Base-by-base conservation (phyloP, 2,113 vertebrate species). In the Saccopteryx bilineata region DNA sequence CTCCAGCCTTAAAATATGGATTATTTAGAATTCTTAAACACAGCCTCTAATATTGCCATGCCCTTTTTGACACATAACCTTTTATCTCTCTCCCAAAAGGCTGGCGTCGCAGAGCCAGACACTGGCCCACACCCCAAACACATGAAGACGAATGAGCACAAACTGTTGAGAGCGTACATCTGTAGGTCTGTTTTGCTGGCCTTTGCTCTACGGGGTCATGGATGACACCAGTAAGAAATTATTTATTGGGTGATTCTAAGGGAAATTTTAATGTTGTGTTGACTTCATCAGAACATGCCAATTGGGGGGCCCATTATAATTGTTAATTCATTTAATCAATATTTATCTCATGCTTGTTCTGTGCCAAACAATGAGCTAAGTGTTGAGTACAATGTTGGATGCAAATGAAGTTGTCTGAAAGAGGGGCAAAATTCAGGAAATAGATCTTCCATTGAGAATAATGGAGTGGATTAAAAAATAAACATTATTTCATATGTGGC, bases 21-120 rank as follows among this genome's bases (percentile, higher is more conserved):
- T 48, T 28, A 9, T 65, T 95, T 26, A n/a, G 10, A 82, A 84
- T 80, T 78, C 39, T 74, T 71, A 60, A 96, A 87, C 26, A 69
- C 7, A 87, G 2, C 9, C 15, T 24, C 17, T 83, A 33, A 50
- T 46, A 26, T 31, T 50, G 1, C 12, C 52, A 0, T 69, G 9
- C 21, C 89, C 4, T 52, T 60, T 28, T 61, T 33, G 28, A 58
- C 5, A 74, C 19, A 0, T n/a, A 68, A 69, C 10, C 7, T 87
- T 81, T 79, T 10, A 21, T 86, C 54, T 90, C 15, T 72, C 5
- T 90, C 31, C 23, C 54, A 24, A 31, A 61, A 85, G 19, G 9
- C 26, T 50, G 26, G 60, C 69, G 24, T 48, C 71, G 13, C 9
- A 68, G 33, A 91, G 21, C 24, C 75, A 72, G 60, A 28, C 7